Base-by-base conservation (phyloP, 2,888 invertebrate species). In the Gymnoscelis rufifasciata region DNA sequence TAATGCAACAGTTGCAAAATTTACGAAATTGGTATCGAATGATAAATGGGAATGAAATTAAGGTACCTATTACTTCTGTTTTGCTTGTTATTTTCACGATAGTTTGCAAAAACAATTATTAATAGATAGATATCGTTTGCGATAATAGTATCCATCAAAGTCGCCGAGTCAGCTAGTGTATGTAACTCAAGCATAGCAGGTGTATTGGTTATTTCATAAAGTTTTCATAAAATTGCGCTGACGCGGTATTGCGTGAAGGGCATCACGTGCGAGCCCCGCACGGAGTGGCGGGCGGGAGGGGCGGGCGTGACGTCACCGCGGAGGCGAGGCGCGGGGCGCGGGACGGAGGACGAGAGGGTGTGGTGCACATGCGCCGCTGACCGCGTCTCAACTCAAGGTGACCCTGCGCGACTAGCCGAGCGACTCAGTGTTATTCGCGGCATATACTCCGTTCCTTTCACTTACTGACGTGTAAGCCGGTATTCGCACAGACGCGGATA, bases 311-410 rank as follows among this genome's bases (percentile, higher is more conserved):
- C 44, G 49, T 44, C 49, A 44, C 38, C 28, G 33, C 35, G 19
- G 19, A 5, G 19, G n/a, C n/a, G n/a, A n/a, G n/a, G n/a, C n/a
- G n/a, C n/a, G 60, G 54, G 48, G 64, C 52, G 69, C 59, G 68
- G 60, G 64, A 58, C 59, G 68, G 68, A 60, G 71, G 71, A 59
- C 70, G 83, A 83, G 83, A 83, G 83, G 84, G 87, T 82, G 84
- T 83, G 82, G 83, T 83, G 84, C 84, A 87, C 87, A 87, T 86
- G 87, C 86, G 84, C 83, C 68, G 68, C 66, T 66, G 56, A 57
- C 44, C 64, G 66, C 59, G 75, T 60, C 68, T 81, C 87, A 87
- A 87, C 68, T 81, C 87, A 88, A 88, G 87, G 87, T 88, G 87
- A 88, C 87, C 86, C 48, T 35, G 19, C 11, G 75, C 73, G 64